Conservation (phyloP, 2,113 vertebrate species). For the Chlorodrepanis virens region DNA sequence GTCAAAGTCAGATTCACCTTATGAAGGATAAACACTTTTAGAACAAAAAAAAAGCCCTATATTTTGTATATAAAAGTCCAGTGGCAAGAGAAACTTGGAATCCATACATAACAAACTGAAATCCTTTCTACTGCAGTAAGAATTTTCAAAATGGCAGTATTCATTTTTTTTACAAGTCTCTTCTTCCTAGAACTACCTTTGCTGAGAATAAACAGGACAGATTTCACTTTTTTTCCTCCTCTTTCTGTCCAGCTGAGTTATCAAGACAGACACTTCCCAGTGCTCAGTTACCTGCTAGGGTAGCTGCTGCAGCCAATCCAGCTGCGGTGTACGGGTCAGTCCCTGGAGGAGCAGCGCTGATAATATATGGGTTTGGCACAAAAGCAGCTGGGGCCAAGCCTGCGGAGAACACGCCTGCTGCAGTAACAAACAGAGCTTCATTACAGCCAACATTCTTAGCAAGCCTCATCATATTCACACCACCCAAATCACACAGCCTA, state of each 20-base stretch:
- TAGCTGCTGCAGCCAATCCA: constrained; percentile 91
- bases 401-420: constrained; percentile 85
- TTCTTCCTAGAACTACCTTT: not conserved
- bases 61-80: not conserved
- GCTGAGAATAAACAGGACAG: not conserved
- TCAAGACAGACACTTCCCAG: not conserved
- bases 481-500: constrained; percentile 7
- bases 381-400: constrained; percentile 95
- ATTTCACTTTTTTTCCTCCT: not conserved
- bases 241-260: not conserved
- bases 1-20: not conserved
- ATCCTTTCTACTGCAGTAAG: not conserved
- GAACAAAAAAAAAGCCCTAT: not conserved
- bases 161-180: not conserved
- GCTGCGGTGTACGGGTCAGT: constrained; percentile 95
- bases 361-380: constrained; percentile 98
- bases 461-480: not conserved
- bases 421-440: constrained; percentile 59
- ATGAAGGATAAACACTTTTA: not conserved
- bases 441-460: constrained; percentile 45
- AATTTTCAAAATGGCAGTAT: not conserved
- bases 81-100: not conserved
- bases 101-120: not conserved
- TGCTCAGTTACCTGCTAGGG: constrained; percentile 85
- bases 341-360: constrained; percentile 93